Percentiles rank a stretch among this genome's conserved stretches.
These are phyloP conservation scores for Argyrosomus regius DNA, from an alignment of 2,797 vertebrate species.

Conservation along the genomic window DNA sequence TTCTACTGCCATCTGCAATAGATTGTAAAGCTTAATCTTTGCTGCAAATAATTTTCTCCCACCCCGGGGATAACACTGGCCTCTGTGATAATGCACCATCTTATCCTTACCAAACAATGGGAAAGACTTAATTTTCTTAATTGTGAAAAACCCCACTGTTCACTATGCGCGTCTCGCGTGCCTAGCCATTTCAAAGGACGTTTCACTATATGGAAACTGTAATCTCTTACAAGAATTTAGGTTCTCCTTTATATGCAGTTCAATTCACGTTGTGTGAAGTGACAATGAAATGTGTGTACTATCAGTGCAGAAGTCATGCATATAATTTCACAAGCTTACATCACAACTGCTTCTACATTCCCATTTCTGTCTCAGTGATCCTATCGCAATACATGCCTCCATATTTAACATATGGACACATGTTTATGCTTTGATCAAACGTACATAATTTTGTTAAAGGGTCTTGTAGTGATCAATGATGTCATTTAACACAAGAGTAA, in stretches of 20 bases:
- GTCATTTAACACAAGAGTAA: constrained; percentile 28
- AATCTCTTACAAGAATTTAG: constrained; percentile 63
- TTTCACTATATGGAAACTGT: constrained; percentile 58
- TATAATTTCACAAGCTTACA: constrained; percentile 60
- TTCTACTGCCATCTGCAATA: constrained; percentile 66
- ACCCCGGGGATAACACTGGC: constrained; percentile 67
- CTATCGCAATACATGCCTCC: constrained; percentile 61
- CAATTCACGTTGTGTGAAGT: constrained; percentile 55
- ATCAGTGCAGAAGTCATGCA: constrained; percentile 51
- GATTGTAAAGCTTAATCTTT: constrained; percentile 74
- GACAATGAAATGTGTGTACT: constrained; percentile 61
- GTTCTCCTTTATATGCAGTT: constrained; percentile 55
- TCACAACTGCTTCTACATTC: constrained; percentile 34
- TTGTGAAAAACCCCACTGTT: constrained; percentile 78
- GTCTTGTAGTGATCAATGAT: constrained; percentile 45
- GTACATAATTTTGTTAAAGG: constrained; percentile 35
- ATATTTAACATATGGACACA: constrained; percentile 53
- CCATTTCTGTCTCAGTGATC: constrained; percentile 37
- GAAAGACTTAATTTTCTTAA: constrained; percentile 80
- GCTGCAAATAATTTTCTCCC: constrained; percentile 78
- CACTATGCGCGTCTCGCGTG: constrained; percentile 61
- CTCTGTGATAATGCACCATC: constrained; percentile 75
- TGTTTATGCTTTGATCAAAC: constrained; percentile 58
- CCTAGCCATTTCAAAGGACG: constrained; percentile 67
- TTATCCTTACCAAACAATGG: constrained; percentile 77